Percentiles rank a stretch among this genome's conserved stretches.
These are phyloP conservation scores for Ceriagrion tenellum DNA, from an alignment of 2,888 invertebrate genomes.

Conservation along the genomic window DNA sequence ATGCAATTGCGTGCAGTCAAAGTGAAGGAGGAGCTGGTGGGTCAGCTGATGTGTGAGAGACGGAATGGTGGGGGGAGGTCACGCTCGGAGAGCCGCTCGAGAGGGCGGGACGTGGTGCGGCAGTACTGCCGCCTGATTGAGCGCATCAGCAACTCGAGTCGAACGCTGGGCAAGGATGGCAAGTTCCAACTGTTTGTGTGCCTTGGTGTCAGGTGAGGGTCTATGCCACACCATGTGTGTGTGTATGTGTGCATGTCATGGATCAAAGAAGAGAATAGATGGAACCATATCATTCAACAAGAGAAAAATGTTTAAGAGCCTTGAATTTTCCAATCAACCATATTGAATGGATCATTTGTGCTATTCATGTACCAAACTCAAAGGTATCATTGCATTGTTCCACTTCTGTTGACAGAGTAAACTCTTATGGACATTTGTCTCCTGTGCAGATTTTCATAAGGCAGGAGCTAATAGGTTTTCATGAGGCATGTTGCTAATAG, in stretches of 20 bases:
- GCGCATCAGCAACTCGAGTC: constrained; percentile 91
- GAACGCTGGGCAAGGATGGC: constrained; percentile 97
- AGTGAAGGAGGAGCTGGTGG: constrained; percentile 35
- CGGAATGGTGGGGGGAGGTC: constrained; percentile 20
- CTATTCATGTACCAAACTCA: too few relatives aligned
- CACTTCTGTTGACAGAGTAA: too few relatives aligned
- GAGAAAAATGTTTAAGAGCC: too few relatives aligned
- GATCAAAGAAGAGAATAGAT: too few relatives aligned
- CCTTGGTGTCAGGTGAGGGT: constrained; percentile 90
- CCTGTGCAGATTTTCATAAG: too few relatives aligned
- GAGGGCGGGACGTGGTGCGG: constrained; percentile 77
- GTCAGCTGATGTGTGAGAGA: not conserved
- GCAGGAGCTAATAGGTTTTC: too few relatives aligned
- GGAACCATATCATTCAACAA: too few relatives aligned
- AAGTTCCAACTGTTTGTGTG: constrained; percentile 98
- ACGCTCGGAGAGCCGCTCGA: not conserved
- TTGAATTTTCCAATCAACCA: too few relatives aligned
- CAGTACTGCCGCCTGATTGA: constrained; percentile 94
- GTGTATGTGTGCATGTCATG: not conserved
- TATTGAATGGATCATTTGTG: too few relatives aligned
- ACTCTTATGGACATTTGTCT: too few relatives aligned
- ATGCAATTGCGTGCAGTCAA: constrained; percentile 20
- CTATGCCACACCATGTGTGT: not conserved
- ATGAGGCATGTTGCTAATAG: too few relatives aligned
- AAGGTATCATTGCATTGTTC: too few relatives aligned